Evolutionary conservation across 2,888 invertebrate species (phyloP).

Genomic region (Drosophila vallismaia): DNA sequence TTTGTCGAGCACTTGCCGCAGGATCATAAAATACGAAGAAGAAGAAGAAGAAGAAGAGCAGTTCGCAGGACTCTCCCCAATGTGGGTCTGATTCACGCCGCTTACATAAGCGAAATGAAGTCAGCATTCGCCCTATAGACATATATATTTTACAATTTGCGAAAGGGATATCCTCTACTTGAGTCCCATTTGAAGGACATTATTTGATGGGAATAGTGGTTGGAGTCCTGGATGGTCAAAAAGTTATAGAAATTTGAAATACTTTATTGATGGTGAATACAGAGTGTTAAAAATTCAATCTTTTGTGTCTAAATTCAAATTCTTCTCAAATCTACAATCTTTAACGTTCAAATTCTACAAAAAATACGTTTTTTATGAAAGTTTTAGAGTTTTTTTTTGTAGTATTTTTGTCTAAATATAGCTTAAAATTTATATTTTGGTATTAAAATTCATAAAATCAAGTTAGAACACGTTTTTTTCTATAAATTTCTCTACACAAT

Average conservation of each 20-base stretch:
- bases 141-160: constrained; percentile 32
- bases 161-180: constrained; percentile 15
- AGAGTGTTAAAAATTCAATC: no score
- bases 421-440: no score
- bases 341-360: no score
- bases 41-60: neutral
- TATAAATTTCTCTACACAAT: neutral
- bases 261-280: neutral
- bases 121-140: constrained; percentile 64
- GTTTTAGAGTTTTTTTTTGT: no score
- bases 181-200: constrained; percentile 3
- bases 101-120: constrained; percentile 60
- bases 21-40: constrained; percentile 12
- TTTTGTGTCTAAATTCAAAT: neutral
- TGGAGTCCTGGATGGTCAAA: neutral
- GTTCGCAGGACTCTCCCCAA: constrained; percentile 9
- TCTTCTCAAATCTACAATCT: no score
- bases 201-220: neutral
- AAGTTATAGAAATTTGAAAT: neutral
- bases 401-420: no score
- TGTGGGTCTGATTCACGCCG: constrained; percentile 39
- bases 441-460: no score
- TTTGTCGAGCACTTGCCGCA: constrained; percentile 52
- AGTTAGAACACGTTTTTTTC: neutral
- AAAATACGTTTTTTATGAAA: no score